Conservation (phyloP, 2,888 invertebrate species). For the Mythimna loreyi region DNA sequence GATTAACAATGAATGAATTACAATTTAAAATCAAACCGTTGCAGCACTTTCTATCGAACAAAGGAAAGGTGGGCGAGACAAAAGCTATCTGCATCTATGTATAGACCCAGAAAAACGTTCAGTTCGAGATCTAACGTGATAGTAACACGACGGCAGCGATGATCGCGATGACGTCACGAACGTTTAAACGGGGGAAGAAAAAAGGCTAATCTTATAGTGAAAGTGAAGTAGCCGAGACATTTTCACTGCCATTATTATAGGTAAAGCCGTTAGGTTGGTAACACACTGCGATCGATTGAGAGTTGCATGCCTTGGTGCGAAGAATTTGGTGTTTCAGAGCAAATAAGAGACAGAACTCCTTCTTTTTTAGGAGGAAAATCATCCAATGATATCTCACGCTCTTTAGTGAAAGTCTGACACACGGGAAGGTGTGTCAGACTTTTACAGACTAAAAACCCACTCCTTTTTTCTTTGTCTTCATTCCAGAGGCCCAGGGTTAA, state of each 20-base stretch:
- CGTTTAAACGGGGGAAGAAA: constrained; percentile 45
- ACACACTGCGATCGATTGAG: constrained; percentile 42
- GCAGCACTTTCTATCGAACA: constrained; percentile 58
- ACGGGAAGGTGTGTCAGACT: too few relatives aligned
- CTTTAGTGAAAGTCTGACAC: too few relatives aligned
- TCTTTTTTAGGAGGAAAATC: too few relatives aligned
- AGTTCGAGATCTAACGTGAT: constrained; percentile 45
- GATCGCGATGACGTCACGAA: constrained; percentile 25
- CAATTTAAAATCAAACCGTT: constrained; percentile 55
- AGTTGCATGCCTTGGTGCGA: background rate
- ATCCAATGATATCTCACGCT: too few relatives aligned
- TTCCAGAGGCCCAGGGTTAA: too few relatives aligned
- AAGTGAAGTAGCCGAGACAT: constrained; percentile 72
- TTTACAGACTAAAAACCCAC: too few relatives aligned
- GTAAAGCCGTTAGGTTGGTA: constrained; percentile 57
- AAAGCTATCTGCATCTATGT: constrained; percentile 40
- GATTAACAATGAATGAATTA: constrained; percentile 49
- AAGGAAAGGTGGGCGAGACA: constrained; percentile 62
- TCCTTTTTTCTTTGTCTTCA: too few relatives aligned
- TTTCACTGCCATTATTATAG: constrained; percentile 70
- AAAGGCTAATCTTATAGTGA: constrained; percentile 73
- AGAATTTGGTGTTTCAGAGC: background rate
- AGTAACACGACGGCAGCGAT: constrained; percentile 25
- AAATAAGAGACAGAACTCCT: too few relatives aligned
- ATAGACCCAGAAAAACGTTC: constrained; percentile 46